Evolutionary conservation across 2,888 invertebrate genomes (phyloP), one percentile per base, ranked within the genome.

Genomic region (Tetranychus piercei): DNA sequence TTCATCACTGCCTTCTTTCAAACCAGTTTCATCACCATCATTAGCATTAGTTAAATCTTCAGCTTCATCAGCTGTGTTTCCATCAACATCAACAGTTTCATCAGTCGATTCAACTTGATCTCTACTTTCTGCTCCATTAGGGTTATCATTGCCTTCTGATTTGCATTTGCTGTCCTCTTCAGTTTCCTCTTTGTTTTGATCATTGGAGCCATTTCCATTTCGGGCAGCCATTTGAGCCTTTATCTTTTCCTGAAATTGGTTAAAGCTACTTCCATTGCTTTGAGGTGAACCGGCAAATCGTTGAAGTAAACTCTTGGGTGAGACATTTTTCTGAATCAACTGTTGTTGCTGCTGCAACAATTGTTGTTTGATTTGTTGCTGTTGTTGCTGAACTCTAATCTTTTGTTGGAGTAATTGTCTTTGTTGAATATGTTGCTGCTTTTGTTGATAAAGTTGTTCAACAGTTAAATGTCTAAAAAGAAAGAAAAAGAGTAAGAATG

Each of bases 191-290:
- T 20, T 20, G 6, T 66, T 18, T 15, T 20, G 66, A 6, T 18
- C 15, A n/a, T 15, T 20, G 7, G 66, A 15, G 20, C 66, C 11
- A 20, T 66, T 66, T 20, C 66, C 66, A 20, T 66, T 20, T 66
- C 20, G 18, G 18, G n/a, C n/a, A 66, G n/a, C 65, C 15, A 73
- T n/a, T 64, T 73, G 73, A 6, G 20, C 23, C 34, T 44, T 73
- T 7, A 73, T 65, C n/a, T 23, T 18, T 66, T 55, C 34, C 34
- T 73, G 73, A 64, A 73, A 73, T 34, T 73, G 73, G 22, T 18
- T 43, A 6, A 66, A 73, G 6, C n/a, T 15, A 20, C 18, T 66
- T 9, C 66, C 66, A 20, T 66, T 66, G n/a, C 34, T 34, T 34
- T 34, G 34, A 34, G 34, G 34, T 34, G 34, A 34, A 3, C 34